Conservation (phyloP, 2,797 vertebrate species). For the Garrulus glandarius region DNA sequence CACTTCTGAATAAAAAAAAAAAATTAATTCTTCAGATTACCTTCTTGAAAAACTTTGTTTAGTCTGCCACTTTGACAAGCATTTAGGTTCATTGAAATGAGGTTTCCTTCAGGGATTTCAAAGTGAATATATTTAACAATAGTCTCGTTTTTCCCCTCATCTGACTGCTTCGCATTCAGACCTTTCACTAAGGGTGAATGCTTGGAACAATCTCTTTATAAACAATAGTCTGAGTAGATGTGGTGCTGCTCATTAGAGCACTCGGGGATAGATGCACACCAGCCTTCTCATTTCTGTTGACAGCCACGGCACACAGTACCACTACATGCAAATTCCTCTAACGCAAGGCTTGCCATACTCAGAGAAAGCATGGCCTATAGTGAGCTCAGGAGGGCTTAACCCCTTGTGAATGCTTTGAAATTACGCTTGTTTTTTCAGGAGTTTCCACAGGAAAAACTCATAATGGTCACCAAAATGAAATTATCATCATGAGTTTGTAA, state of each 20-base stretch:
- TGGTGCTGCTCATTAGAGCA: neutral
- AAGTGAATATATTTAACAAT: neutral
- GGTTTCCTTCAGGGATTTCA: neutral
- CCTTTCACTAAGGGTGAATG: neutral
- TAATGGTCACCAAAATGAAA: neutral
- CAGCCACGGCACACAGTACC: neutral
- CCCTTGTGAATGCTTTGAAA: neutral
- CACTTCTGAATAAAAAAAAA: conserved; percentile 4
- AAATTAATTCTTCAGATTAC: conserved; percentile 32
- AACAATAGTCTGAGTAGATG: neutral
- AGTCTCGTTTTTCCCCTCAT: neutral
- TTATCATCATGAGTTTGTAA: neutral
- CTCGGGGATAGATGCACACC: neutral
- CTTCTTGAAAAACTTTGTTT: neutral
- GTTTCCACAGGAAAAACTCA: neutral
- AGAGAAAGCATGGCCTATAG: neutral
- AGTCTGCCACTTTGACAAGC: conserved; percentile 20
- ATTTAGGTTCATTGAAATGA: conserved; percentile 7
- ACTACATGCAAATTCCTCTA: conserved; percentile 44
- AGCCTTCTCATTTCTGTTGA: neutral
- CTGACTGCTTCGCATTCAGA: conserved; percentile 37
- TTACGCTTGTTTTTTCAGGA: neutral
- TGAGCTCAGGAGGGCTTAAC: neutral
- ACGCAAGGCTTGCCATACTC: conserved; percentile 1
- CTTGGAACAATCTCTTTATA: conserved; percentile 8